Evolutionary conservation across 2,797 vertebrate species (phyloP).

Genomic region (Pelobates cultripes): DNA sequence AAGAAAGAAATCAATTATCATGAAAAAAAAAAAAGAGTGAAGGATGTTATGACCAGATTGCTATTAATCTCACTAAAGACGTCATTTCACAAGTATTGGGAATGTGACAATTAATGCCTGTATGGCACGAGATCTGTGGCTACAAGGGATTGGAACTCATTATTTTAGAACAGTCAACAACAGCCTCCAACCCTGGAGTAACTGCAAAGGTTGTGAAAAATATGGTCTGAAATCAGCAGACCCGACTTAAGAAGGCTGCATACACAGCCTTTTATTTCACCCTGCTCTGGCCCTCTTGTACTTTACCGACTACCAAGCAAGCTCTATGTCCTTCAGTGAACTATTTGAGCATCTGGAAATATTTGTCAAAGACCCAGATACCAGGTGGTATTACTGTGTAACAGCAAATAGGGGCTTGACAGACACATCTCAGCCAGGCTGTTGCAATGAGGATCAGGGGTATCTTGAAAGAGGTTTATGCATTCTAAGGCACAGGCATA

Average conservation of each 20-base stretch:
- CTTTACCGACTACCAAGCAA: conserved; percentile 89
- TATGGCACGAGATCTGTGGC: conserved; percentile 89
- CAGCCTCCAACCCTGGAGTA: conserved; percentile 85
- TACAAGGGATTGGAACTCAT: conserved; percentile 96
- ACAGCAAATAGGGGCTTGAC: conserved; percentile 91
- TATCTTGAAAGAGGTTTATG: conserved; percentile 90
- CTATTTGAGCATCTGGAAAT: conserved; percentile 83
- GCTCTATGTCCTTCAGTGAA: conserved; percentile 85
- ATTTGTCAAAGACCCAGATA: conserved; percentile 88
- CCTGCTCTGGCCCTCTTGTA: conserved; percentile 92
- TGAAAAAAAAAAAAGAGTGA: conserved; percentile 92
- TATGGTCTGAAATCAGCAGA: conserved; percentile 85
- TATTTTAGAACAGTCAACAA: conserved; percentile 93
- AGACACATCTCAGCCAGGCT: conserved; percentile 86
- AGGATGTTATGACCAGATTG: conserved; percentile 83
- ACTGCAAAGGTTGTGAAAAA: conserved; percentile 74
- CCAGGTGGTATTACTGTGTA: conserved; percentile 93
- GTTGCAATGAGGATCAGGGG: conserved; percentile 95
- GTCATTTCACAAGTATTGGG: conserved; percentile 92
- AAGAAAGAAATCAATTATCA: conserved; percentile 85
- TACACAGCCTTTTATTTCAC: conserved; percentile 90
- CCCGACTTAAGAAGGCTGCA: conserved; percentile 92
- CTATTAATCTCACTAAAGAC: conserved; percentile 89
- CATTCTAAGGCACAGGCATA: conserved; percentile 85
- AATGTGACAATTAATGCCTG: conserved; percentile 89